Base-by-base conservation (phyloP, 2,113 vertebrate genomes). In the Colossoma macropomum region DNA sequence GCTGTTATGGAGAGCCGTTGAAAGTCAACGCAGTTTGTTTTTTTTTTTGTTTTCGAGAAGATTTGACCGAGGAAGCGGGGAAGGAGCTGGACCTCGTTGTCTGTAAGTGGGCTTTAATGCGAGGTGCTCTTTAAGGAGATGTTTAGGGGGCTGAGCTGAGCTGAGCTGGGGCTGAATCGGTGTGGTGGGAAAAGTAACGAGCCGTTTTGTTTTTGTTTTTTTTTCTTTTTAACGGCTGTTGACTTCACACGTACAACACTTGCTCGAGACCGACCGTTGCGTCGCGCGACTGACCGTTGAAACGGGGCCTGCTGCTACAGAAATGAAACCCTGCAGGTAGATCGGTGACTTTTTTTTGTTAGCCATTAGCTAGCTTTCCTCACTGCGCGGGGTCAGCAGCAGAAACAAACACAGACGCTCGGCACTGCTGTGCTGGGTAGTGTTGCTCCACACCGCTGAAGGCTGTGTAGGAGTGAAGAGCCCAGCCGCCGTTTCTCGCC, bases 1-100 rank as follows among this genome's bases (percentile, higher is more conserved):
- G 90, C 90, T 93, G 93, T 90, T 92, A 94, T 94, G 93, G 93
- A 92, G 91, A 94, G 92, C 89, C 90, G 91, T 88, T 91, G 89
- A 93, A 94, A 95, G 92, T 94, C 91, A 72, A 80, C 88, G 87
- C 92, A 93, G 90, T 93, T 62, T 25, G 59, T 27, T 62, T 93
- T 89, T 86, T 87, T 85, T 75, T 76, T 17, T 34, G 91, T 59
- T 88, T 86, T 79, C 80, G 48, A 72, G 84, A 88, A 75, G 84
- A 87, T 89, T 86, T 85, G 92, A 87, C 90, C 86, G 87, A 88
- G 90, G 90, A 87, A 90, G 83, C 83, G 59, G 68, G 87, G 92
- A 15, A 92, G 92, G 93, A 92, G 87, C 78, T 60, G 93, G 91
- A 93, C 78, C 92, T 87, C 86, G 90, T 91, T 91, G 92, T 90